These are phyloP conservation scores for Pristiophorus japonicus DNA, from an alignment of 2,113 vertebrate species.

Conservation along the genomic window DNA sequence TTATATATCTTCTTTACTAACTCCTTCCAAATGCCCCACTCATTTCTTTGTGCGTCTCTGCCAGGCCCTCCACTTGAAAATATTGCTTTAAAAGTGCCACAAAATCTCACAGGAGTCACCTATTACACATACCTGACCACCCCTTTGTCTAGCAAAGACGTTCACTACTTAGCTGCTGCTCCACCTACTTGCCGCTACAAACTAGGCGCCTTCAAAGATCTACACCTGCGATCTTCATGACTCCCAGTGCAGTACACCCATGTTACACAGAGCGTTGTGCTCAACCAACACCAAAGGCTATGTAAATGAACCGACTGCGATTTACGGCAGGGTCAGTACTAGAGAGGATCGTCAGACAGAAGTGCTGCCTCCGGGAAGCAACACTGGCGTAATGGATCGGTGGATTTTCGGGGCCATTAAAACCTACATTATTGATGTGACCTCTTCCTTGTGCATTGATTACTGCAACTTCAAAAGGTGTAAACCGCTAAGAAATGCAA, in stretches of 20 bases:
- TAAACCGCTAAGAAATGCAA: not conserved
- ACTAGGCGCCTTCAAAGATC: not conserved
- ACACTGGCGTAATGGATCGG: not conserved
- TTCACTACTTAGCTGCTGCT: not conserved
- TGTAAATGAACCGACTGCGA: not conserved
- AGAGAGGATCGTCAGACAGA: not conserved
- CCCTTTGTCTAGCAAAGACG: not conserved
- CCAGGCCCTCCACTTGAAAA: not conserved
- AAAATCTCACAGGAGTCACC: not conserved
- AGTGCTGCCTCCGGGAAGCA: not conserved
- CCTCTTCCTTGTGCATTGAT: not conserved
- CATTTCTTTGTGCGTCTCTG: not conserved
- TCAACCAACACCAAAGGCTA: not conserved
- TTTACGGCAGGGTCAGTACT: not conserved
- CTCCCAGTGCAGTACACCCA: not conserved
- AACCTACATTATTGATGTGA: not conserved
- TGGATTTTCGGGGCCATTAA: not conserved
- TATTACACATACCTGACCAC: too few species aligned
- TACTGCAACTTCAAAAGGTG: not conserved
- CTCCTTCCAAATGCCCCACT: not conserved
- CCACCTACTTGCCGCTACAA: not conserved
- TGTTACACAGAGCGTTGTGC: not conserved
- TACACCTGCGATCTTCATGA: too few species aligned
- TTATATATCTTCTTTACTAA: not conserved
- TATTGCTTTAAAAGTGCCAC: not conserved